Evolutionary conservation across 2,113 vertebrate species (phyloP).

Genomic region (Oncorhynchus nerka): DNA sequence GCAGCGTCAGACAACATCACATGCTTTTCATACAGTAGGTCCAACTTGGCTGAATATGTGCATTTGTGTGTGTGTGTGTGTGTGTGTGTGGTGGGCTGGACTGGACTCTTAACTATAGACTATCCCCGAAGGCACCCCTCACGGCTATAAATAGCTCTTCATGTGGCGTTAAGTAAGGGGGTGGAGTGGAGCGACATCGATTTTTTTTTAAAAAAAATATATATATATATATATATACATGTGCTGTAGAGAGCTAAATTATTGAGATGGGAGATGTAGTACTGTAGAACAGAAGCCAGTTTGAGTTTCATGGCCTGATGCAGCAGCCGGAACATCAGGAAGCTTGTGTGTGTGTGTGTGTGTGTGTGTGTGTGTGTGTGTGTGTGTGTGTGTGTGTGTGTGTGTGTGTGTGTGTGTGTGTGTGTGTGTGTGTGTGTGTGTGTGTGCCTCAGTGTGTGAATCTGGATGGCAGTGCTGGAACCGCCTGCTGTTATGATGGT

Average conservation of each 20-base stretch:
- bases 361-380: constrained; percentile 4
- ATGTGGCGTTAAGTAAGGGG: constrained; percentile 45
- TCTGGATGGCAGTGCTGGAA: constrained; percentile 8
- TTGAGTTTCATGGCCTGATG: constrained; percentile 1
- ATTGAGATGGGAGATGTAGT: constrained; percentile 22
- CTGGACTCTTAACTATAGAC: constrained; percentile 48
- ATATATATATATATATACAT: not conserved
- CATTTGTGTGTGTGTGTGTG: not conserved
- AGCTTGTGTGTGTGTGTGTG: not conserved
- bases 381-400: no score
- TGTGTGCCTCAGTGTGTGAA: not conserved
- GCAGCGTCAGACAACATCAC: constrained; percentile 10
- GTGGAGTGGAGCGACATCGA: constrained; percentile 34
- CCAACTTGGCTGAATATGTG: not conserved
- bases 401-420: not conserved
- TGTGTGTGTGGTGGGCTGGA: constrained; percentile 12
- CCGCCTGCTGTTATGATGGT: constrained; percentile 18
- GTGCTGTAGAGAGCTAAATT: constrained; percentile 41
- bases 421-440: not conserved
- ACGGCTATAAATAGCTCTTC: constrained; percentile 66
- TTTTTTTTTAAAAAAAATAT: no score
- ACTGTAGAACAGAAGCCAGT: constrained; percentile 1
- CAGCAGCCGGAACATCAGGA: not conserved
- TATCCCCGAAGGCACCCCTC: constrained; percentile 12
- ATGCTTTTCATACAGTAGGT: not conserved